A percentile compares a stretch with the other conserved stretches of the same genome.
Conservation (phyloP, 2,113 vertebrate genomes). For the Scartelaos histophorus region DNA sequence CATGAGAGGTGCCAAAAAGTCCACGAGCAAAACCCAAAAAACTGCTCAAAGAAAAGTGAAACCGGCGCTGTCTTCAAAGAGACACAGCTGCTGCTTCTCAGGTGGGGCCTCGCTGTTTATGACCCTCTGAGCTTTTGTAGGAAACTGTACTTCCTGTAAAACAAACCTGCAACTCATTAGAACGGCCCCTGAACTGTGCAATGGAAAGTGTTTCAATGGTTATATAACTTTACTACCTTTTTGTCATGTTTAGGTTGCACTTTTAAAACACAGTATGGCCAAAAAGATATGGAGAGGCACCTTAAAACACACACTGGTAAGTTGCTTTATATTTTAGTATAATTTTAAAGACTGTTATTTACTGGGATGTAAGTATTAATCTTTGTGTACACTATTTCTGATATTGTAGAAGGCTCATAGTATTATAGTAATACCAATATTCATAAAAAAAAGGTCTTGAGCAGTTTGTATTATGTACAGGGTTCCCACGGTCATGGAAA, state of each 20-base stretch:
- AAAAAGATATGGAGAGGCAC: slow-evolving; percentile 98
- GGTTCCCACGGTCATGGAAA: too few relatives aligned
- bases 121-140: not conserved
- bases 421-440: too few relatives aligned
- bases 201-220: not conserved
- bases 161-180: not conserved
- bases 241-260: slow-evolving; percentile 83
- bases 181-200: not conserved
- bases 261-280: slow-evolving; percentile 96
- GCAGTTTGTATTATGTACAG: too few relatives aligned
- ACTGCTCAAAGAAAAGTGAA: slow-evolving; percentile 82
- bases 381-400: too few relatives aligned
- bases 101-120: slow-evolving; percentile 69
- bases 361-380: too few relatives aligned
- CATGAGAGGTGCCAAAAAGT: slow-evolving; percentile 82
- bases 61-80: slow-evolving; percentile 81
- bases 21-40: slow-evolving; percentile 81
- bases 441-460: too few relatives aligned
- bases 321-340: not conserved
- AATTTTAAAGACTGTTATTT: too few relatives aligned
- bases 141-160: slow-evolving; percentile 21
- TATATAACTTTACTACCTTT: not conserved
- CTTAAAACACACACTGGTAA: slow-evolving; percentile 95
- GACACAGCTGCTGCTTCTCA: slow-evolving; percentile 89
- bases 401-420: too few relatives aligned